Evolutionary conservation across 1,140 invertebrate species (phyloP).

Genomic region (Gryon sp.): DNA sequence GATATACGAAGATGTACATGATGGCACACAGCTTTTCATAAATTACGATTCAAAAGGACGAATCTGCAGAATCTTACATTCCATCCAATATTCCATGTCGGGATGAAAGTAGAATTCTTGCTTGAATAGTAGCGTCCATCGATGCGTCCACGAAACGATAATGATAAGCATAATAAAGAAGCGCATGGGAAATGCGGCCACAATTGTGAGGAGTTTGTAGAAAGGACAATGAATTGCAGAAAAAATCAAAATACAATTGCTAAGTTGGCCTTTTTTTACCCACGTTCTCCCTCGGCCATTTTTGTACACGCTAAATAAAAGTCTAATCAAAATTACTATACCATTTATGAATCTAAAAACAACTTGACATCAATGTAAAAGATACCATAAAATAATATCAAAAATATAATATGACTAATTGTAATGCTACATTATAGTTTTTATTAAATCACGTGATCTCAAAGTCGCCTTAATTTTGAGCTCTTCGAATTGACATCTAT

Average conservation of each 20-base stretch:
- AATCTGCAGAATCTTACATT: slow-evolving; percentile 32
- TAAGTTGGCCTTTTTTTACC: slow-evolving; percentile 27
- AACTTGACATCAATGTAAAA: too few relatives aligned
- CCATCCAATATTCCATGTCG: slow-evolving; percentile 38
- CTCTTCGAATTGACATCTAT: slow-evolving; percentile 25
- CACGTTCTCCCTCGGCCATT: slow-evolving; percentile 15
- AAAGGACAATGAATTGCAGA: slow-evolving; percentile 57
- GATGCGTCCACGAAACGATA: slow-evolving; percentile 48
- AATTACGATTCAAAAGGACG: slow-evolving; percentile 22
- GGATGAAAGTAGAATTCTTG: slow-evolving; percentile 37
- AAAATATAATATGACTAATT: too few relatives aligned
- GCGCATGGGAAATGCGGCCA: slow-evolving; percentile 42
- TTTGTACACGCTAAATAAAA: slow-evolving; percentile 45
- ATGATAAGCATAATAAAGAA: slow-evolving; percentile 54
- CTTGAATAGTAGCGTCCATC: slow-evolving; percentile 41
- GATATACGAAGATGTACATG: slow-evolving; percentile 51
- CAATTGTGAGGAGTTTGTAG: slow-evolving; percentile 52
- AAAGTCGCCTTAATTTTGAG: slow-evolving; percentile 15
- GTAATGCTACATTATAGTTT: too few relatives aligned
- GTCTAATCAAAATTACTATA: not conserved
- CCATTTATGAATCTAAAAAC: too few relatives aligned
- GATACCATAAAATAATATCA: too few relatives aligned
- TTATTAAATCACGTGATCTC: too few relatives aligned
- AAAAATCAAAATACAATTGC: slow-evolving; percentile 17
- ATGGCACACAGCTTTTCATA: slow-evolving; percentile 41